phyloP scores from a whole-genome alignment of 2,797 vertebrate genomes.

The Chelmon rostratus region DNA sequence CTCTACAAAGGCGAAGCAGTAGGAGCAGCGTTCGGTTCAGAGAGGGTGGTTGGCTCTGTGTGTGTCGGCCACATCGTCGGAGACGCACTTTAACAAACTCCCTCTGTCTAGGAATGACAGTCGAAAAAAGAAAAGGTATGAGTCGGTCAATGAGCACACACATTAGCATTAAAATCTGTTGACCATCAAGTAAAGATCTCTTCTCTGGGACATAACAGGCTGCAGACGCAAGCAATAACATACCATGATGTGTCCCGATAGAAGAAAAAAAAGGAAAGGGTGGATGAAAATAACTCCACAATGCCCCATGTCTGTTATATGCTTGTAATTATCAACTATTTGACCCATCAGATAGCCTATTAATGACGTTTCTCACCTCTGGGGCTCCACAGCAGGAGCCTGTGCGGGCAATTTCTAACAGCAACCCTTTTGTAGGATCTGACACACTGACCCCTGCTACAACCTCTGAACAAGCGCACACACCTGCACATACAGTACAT shows the following conservation, averaged over 20 bases:
- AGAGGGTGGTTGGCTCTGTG: slow-evolving; percentile 48
- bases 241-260: neutral
- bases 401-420: slow-evolving; percentile 26
- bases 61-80: slow-evolving; percentile 54
- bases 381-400: neutral
- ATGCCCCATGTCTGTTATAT: neutral
- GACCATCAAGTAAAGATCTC: slow-evolving; percentile 16
- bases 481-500: slow-evolving; percentile 11
- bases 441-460: slow-evolving; percentile 57
- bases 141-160: slow-evolving; percentile 35
- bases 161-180: slow-evolving; percentile 39
- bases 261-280: neutral
- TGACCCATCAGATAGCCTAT: neutral
- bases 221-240: neutral
- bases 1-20: slow-evolving; percentile 55
- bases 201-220: neutral
- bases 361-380: slow-evolving; percentile 24
- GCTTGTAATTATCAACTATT: slow-evolving; percentile 17
- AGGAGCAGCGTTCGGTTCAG: slow-evolving; percentile 66
- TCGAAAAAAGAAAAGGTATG: slow-evolving; percentile 40
- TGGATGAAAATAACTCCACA: neutral
- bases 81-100: slow-evolving; percentile 54
- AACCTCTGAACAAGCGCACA: slow-evolving; percentile 3
- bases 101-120: slow-evolving; percentile 66
- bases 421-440: slow-evolving; percentile 50